Evolutionary conservation across 2,113 vertebrate species (phyloP), one percentile per base, ranked within the genome.

Genomic region (Nerophis ophidion): DNA sequence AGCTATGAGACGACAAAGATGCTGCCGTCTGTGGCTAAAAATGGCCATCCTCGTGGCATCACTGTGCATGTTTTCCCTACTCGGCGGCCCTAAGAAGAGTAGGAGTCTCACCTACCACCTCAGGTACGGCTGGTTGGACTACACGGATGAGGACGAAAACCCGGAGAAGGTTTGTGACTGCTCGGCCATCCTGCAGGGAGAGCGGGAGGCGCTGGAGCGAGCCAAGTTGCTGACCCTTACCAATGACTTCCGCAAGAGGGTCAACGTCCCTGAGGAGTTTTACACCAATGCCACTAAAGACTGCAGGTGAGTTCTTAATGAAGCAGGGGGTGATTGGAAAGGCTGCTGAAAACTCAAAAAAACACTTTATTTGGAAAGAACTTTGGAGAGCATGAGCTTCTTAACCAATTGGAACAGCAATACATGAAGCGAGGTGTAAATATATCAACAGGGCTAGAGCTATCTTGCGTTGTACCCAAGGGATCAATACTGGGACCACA

Each of bases 261-360:
- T 63, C 16, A 83, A 59, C 19, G 69, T 91, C 67, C 87, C 89
- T 4, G 67, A 90, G 52, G 45, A 75, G 13, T 89, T 92, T 74
- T 94, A 93, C 34, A 82, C 93, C 10, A 91, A 91, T 60, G 89
- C 91, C 85, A 91, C 90, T 10, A 19, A 66, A 17, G 76, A 95
- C 66, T 96, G 94, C 48, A 63, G 74, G 66, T 84, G 19, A 15
- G 73, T 52, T 55, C 5, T 12, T 54, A 16, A n/a, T 9, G 48
- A 4, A 15, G 14, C 40, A 42, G 12, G 12, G 10, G 12, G 6
- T 12, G 2, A 40, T 9, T 40, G 38, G 38, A 40, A 9, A 40
- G 40, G 8, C 3, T 9, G 38, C 4, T 8, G 38, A 40, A 40
- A 40, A 38, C 36, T 6, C 8, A 38, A 7, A 38, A 38, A 38